These are phyloP conservation scores for Monochamus alternatus DNA, from an alignment of 2,888 invertebrate species.

Conservation along the genomic window DNA sequence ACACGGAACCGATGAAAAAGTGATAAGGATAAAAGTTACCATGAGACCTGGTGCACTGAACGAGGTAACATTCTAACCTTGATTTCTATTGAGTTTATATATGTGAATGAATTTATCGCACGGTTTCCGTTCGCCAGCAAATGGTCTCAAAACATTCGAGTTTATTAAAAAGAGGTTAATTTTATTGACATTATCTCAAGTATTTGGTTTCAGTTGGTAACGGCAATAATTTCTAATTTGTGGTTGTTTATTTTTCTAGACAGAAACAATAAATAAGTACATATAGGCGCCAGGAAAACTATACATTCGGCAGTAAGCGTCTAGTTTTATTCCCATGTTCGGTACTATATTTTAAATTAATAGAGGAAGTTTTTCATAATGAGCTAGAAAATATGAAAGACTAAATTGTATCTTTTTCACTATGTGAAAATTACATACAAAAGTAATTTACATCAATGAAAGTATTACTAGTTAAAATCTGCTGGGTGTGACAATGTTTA, in stretches of 20 bases:
- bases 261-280: constrained; percentile 25
- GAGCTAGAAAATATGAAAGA: neutral
- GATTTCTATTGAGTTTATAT: constrained; percentile 5
- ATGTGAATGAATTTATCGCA: constrained; percentile 2
- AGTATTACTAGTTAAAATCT: no score
- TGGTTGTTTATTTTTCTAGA: constrained; percentile 23
- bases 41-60: constrained; percentile 3
- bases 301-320: constrained; percentile 2
- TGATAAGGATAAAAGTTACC: constrained; percentile 18
- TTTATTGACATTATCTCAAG: constrained; percentile 10
- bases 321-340: constrained; percentile 19
- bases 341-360: neutral
- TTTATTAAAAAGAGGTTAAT: neutral
- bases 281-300: constrained; percentile 25
- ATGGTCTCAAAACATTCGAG: constrained; percentile 11
- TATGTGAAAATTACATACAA: neutral
- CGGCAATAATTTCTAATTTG: constrained; percentile 13
- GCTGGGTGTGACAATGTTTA: no score
- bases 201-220: constrained; percentile 30
- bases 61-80: constrained; percentile 27
- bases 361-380: neutral
- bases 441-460: no score
- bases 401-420: no score
- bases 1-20: constrained; percentile 4
- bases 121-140: constrained; percentile 14